These are phyloP conservation scores for Anorthoa munda DNA, from an alignment of 2,888 invertebrate genomes.

Conservation along the genomic window DNA sequence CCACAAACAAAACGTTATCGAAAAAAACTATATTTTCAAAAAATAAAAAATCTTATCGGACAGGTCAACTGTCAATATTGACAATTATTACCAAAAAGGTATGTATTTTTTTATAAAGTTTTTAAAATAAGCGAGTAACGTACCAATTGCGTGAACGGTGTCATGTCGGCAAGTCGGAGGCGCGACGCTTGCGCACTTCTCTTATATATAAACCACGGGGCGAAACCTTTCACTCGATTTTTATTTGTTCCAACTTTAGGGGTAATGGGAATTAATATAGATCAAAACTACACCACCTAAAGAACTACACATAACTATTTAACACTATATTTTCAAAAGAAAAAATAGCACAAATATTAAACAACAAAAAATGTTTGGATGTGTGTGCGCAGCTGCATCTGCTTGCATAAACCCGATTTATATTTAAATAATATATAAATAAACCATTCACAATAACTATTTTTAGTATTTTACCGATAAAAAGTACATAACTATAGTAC, in stretches of 20 bases:
- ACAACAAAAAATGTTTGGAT: background rate
- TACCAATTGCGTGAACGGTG: conserved; percentile 87
- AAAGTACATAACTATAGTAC: conserved; percentile 40
- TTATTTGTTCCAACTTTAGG: conserved; percentile 71
- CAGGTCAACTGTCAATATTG: conserved; percentile 12
- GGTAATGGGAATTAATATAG: conserved; percentile 67
- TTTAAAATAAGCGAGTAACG: conserved; percentile 76
- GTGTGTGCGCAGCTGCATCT: conserved; percentile 8
- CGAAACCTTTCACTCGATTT: conserved; percentile 85
- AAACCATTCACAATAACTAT: conserved; percentile 1
- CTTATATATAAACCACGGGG: conserved; percentile 84
- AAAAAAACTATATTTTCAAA: background rate
- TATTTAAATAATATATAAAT: conserved; percentile 42
- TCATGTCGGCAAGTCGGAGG: conserved; percentile 87
- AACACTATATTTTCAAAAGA: background rate
- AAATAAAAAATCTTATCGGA: background rate
- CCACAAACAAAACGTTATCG: conserved; percentile 4
- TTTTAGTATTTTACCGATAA: conserved; percentile 48
- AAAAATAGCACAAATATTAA: background rate
- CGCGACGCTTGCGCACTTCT: conserved; percentile 81
- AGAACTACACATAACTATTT: background rate
- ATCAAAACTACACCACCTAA: background rate
- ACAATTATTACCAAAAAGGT: conserved; percentile 3
- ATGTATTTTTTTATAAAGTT: conserved; percentile 36
- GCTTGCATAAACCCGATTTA: conserved; percentile 15